These are phyloP conservation scores for Leptinotarsa rubiginosa DNA, from an alignment of 2,888 invertebrate genomes.

Conservation along the genomic window DNA sequence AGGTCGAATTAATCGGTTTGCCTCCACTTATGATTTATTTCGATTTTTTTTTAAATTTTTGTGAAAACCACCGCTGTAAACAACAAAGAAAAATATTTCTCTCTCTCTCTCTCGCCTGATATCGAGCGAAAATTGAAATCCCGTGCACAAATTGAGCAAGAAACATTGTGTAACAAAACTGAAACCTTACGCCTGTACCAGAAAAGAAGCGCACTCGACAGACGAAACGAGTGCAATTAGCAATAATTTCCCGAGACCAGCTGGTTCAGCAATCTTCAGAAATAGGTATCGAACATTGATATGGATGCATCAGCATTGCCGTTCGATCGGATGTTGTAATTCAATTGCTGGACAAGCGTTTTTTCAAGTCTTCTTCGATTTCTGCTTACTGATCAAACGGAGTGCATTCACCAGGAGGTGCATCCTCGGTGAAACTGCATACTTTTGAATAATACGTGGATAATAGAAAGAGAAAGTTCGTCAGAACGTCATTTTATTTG, in stretches of 20 bases:
- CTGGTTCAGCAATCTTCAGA: constrained; percentile 27
- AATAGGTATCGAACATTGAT: constrained; percentile 46
- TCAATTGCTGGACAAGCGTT: constrained; percentile 42
- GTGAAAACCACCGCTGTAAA: too few relatives aligned
- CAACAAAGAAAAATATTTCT: too few relatives aligned
- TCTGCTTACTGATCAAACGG: constrained; percentile 52
- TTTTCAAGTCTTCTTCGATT: constrained; percentile 53
- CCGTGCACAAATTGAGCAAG: too few relatives aligned
- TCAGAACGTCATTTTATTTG: too few relatives aligned
- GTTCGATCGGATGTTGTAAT: constrained; percentile 46
- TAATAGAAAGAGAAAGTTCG: too few relatives aligned
- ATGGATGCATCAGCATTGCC: constrained; percentile 45
- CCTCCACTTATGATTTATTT: too few relatives aligned
- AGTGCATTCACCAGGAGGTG: constrained; percentile 51
- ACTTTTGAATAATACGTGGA: too few relatives aligned
- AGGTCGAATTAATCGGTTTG: too few relatives aligned
- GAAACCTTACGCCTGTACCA: background rate
- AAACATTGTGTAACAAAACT: background rate
- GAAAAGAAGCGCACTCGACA: constrained; percentile 8
- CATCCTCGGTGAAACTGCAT: too few relatives aligned
- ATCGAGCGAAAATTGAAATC: too few relatives aligned
- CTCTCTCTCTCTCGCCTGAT: too few relatives aligned
- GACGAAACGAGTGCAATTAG: constrained; percentile 11
- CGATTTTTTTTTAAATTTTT: too few relatives aligned
- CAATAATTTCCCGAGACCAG: constrained; percentile 17